Evolutionary conservation across 30 jellyfish, hydroid and myxozoan species (phyloP), one percentile per base, ranked within the genome.

Genomic region (Nemopilema nomurai): DNA sequence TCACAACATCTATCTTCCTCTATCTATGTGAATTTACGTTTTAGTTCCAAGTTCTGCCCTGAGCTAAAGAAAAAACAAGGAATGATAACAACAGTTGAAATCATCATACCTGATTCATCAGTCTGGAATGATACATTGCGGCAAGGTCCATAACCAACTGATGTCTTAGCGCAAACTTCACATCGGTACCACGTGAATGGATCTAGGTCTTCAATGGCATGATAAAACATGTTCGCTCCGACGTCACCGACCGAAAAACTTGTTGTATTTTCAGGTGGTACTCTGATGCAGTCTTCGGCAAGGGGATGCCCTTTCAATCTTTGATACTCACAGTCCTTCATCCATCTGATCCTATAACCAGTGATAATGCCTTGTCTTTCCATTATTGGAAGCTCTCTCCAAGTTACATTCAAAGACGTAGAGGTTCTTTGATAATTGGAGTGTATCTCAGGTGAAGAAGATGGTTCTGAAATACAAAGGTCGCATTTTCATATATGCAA

Each of bases 91-190:
- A 69, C 57, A 4, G 4, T 18, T 32, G 21, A 6, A 49, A 13
- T 20, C 49, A 62, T 3, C 77, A 25, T 77, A 72, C 91, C 74
- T 68, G 71, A 62, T 72, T 83, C 86, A 71, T 83, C 91, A 4
- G 91, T 83, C 53, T 23, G 66, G 57, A 49, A 71, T 30, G 74
- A 70, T 0, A 9, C 52, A n/a, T 83, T 65, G 1, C 79, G 49
- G 81, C 91, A 83, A 3, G 86, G 80, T 0, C 91, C 91, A 31
- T 30, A 83, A 23, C 91, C 86, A 25, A 50, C 74, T 32, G 65
- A 1, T 0, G 85, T 83, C 29, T 65, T 63, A n/a, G 79, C 91
- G 57, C 91, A 83, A 32, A 83, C 27, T 16, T 31, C 81, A 49
- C 51, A 73, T 8, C 74, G 51, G 25, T 83, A 83, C 79, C 80